Evolutionary conservation across 1,140 invertebrate genomes (phyloP), one percentile per base, ranked within the genome.

Genomic region (Pseudobourletiella spinata): DNA sequence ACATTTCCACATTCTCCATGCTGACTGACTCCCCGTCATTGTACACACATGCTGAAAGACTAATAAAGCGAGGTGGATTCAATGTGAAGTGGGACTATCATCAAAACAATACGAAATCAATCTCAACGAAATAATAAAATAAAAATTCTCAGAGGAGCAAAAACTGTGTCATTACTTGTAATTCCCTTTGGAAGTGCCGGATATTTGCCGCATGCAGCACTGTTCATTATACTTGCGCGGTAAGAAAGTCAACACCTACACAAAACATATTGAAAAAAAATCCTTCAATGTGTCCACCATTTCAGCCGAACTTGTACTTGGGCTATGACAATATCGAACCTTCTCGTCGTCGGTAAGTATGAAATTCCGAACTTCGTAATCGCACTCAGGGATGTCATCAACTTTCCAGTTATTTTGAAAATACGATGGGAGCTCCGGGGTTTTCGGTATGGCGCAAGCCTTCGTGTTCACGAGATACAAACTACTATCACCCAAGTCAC

Each of bases 1-100:
- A 57, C 54, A 57, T 57, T 57, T 57, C 54, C 29, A 8, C 15
- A 22, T 35, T 35, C 4, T 57, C 26, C 3, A 57, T 14, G 24
- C 20, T 57, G 24, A 26, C 32, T 8, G n/a, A 39, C 8, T 39
- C 32, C 32, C 8, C 8, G 8, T 8, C 8, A n/a, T 8, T 39
- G 32, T 39, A 39, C n/a, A 11, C 32, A n/a, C 32, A 39, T 39
- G 32, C 8, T n/a, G 32, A 39, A 11, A 39, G n/a, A 39, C 32
- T 39, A 39, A 39, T 11, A n/a, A n/a, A n/a, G n/a, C n/a, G n/a
- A n/a, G n/a, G n/a, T n/a, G n/a, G n/a, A n/a, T n/a, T n/a, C n/a
- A n/a, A n/a, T n/a, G n/a, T n/a, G n/a, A n/a, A n/a, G n/a, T n/a
- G n/a, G n/a, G n/a, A n/a, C n/a, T n/a, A n/a, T n/a, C n/a, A n/a